Base-by-base conservation (phyloP, 1,140 invertebrate genomes). In the Drosophila sproati region DNA sequence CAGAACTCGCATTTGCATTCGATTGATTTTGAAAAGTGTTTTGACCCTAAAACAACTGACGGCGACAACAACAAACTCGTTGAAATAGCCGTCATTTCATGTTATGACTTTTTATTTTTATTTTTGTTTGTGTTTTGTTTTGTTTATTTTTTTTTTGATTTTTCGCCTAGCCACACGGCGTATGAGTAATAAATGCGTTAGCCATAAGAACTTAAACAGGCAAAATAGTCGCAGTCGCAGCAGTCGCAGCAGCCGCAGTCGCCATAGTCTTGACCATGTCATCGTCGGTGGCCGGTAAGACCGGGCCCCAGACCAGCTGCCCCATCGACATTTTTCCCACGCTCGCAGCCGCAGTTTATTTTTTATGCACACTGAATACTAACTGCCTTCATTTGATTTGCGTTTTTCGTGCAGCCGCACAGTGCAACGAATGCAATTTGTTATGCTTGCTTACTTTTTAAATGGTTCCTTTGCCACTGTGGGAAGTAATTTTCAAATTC, bases 111-210 rank as follows among this genome's bases (percentile, higher is more conserved):
- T 39, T 29, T 4, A 31, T 7, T 50, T 10, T 29, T 31, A 1
- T 31, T 10, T 29, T 10, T 5, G 2, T 50, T 50, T 50, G 8
- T 50, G 28, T 10, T 50, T 10, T 67, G 41, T 67, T 59, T 48
- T 28, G 0, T 12, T 12, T 12, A 0, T 12, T 47, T 31, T 0
- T 12, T 20, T 50, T 67, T 57, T 67, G 48, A 57, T 47, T 57
- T 45, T 37, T 50, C 32, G 61, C 20, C 39, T 2, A 34, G 70
- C 68, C 74, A 86, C 71, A 63, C 78, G 59, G 68, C 82, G 70
- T 76, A 86, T 86, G 81, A 83, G 81, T 86, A 86, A 86, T 86
- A 52, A 67, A 59, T 82, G 56, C 62, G 41, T 76, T 83, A 32
- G 35, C 76, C 76, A 80, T 70, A 28, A 66, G 54, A 72, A 67